Evolutionary conservation across 2,888 invertebrate species (phyloP).

Genomic region (Julus scanicus): DNA sequence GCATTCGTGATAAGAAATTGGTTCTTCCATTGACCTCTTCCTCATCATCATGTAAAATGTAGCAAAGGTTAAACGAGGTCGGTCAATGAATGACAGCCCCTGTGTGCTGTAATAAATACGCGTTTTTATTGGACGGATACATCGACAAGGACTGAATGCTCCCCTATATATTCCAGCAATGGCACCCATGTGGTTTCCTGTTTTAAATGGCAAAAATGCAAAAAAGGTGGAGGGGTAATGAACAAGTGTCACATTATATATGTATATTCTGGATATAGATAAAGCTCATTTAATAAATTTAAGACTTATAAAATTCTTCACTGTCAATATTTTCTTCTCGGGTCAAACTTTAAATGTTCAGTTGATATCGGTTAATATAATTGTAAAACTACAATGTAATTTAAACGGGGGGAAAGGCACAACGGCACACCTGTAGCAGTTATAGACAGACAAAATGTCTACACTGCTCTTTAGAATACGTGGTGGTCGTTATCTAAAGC

Average conservation of each 20-base stretch:
- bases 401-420: no score
- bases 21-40: constrained; percentile 49
- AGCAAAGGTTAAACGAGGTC: constrained; percentile 50
- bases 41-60: constrained; percentile 39
- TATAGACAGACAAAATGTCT: no score
- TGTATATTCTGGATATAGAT: neutral
- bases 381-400: no score
- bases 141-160: neutral
- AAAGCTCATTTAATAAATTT: neutral
- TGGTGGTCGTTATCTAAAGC: no score
- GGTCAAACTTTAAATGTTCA: no score
- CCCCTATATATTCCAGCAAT: constrained; percentile 3
- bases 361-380: no score
- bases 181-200: constrained; percentile 19
- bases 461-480: no score
- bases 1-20: constrained; percentile 46
- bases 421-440: no score
- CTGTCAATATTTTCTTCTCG: neutral
- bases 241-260: neutral
- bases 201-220: constrained; percentile 32
- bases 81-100: constrained; percentile 49
- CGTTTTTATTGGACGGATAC: constrained; percentile 45
- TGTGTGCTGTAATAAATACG: constrained; percentile 46
- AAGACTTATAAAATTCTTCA: neutral
- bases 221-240: neutral